A percentile compares a stretch with the other conserved stretches of the same genome.
phyloP scores from a whole-genome alignment of 2,797 vertebrate genomes.

The Poecile montanus region DNA sequence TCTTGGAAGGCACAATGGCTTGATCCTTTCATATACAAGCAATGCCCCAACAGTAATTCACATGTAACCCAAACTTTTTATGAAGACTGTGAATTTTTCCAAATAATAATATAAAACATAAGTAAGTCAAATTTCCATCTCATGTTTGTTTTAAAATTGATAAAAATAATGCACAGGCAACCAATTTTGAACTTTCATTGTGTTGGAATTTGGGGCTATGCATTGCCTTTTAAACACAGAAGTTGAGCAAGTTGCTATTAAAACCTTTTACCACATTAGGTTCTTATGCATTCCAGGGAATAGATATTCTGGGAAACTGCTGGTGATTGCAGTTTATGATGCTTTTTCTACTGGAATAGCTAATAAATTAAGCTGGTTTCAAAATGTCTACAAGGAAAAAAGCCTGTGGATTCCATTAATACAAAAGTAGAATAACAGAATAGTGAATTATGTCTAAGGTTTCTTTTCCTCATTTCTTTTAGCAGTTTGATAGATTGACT shows the following conservation, averaged over 20 bases:
- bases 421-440: neutral
- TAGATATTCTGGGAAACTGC: neutral
- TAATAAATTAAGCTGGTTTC: conserved; percentile 39
- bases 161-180: neutral
- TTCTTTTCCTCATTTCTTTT: conserved; percentile 10
- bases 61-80: neutral
- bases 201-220: neutral
- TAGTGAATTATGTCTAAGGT: neutral
- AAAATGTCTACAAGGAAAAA: neutral
- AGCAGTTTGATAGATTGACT: neutral
- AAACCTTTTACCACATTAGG: neutral
- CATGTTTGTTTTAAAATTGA: neutral
- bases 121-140: neutral
- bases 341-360: conserved; percentile 11
- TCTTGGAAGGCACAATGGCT: neutral
- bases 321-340: neutral
- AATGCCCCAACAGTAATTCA: neutral
- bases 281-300: neutral
- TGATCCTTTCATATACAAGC: neutral
- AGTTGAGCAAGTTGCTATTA: neutral
- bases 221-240: neutral
- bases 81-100: neutral
- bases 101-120: neutral
- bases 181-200: neutral
- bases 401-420: neutral